Evolutionary conservation across 2,113 vertebrate genomes (phyloP).

Genomic region (Gambusia holbrooki): DNA sequence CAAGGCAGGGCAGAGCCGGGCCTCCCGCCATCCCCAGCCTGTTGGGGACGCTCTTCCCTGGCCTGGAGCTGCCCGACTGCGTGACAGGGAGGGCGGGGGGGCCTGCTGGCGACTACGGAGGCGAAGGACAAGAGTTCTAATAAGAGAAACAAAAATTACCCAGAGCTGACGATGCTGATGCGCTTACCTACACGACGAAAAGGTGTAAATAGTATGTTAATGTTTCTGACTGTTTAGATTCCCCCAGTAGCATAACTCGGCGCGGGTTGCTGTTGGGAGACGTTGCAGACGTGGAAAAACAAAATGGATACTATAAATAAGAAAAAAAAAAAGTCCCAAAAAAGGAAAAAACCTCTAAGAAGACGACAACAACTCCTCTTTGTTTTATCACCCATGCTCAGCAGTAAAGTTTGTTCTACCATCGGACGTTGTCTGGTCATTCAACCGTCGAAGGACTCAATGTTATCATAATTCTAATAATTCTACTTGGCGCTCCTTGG

Average conservation of each 20-base stretch:
- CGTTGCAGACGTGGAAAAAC: constrained; percentile 87
- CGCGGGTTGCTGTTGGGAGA: constrained; percentile 89
- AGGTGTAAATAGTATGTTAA: constrained; percentile 99
- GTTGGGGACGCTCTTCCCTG: constrained; percentile 59
- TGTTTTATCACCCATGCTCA: constrained; percentile 92
- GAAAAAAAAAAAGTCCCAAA: constrained; percentile 53
- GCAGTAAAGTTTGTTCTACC: constrained; percentile 92
- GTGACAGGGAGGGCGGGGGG: constrained; percentile 80
- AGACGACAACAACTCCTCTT: constrained; percentile 82
- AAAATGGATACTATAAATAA: constrained; percentile 79
- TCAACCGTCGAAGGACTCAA: constrained; percentile 83
- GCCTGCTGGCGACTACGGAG: constrained; percentile 91
- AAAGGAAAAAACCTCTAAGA: constrained; percentile 74
- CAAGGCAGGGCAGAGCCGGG: constrained; percentile 86
- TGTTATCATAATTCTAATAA: constrained; percentile 86
- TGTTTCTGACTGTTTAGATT: constrained; percentile 97
- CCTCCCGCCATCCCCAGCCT: constrained; percentile 86
- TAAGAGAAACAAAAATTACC: constrained; percentile 78
- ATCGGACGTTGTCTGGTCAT: constrained; percentile 86
- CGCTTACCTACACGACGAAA: constrained; percentile 96
- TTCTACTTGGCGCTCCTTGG: constrained; percentile 79
- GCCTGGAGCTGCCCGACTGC: constrained; percentile 81
- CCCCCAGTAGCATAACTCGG: constrained; percentile 83
- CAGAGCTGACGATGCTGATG: constrained; percentile 87
- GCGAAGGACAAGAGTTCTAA: constrained; percentile 95